Percentiles rank a stretch among this genome's conserved stretches.
Conservation (phyloP, 2,113 vertebrate species). For the Megalops atlanticus region DNA sequence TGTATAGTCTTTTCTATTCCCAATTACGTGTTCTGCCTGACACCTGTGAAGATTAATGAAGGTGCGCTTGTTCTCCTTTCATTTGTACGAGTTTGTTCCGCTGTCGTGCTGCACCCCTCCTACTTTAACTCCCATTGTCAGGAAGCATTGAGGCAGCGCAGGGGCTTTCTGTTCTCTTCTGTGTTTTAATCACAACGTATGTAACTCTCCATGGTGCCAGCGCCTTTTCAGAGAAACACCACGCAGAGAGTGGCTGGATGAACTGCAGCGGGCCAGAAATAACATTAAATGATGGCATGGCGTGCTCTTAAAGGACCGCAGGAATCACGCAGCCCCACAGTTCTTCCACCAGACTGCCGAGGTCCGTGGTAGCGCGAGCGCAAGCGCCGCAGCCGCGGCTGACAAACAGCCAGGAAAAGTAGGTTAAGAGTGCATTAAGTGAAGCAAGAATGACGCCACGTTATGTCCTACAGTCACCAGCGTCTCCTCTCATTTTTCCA, state of each 20-base stretch:
- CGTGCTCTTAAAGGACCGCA: neutral
- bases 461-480: conserved; percentile 25
- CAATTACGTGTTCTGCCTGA: too few species aligned
- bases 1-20: too few species aligned
- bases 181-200: neutral
- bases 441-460: conserved; percentile 16
- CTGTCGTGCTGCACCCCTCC: neutral
- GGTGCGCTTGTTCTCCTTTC: neutral
- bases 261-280: neutral
- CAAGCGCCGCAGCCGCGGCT: neutral
- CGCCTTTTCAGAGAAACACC: too few species aligned
- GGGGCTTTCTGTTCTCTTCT: neutral
- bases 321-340: neutral
- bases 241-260: neutral
- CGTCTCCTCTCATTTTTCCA: conserved; percentile 51
- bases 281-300: neutral
- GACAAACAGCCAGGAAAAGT: conserved; percentile 14
- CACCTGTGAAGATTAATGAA: neutral
- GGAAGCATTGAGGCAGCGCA: neutral
- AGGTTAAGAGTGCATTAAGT: conserved; percentile 19
- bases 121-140: neutral
- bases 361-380: neutral
- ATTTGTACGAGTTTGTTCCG: neutral
- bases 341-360: neutral
- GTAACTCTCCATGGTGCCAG: neutral